Evolutionary conservation across 2,888 invertebrate species (phyloP), one percentile per base, ranked within the genome.

Genomic region (Agrenia bidenticulata): DNA sequence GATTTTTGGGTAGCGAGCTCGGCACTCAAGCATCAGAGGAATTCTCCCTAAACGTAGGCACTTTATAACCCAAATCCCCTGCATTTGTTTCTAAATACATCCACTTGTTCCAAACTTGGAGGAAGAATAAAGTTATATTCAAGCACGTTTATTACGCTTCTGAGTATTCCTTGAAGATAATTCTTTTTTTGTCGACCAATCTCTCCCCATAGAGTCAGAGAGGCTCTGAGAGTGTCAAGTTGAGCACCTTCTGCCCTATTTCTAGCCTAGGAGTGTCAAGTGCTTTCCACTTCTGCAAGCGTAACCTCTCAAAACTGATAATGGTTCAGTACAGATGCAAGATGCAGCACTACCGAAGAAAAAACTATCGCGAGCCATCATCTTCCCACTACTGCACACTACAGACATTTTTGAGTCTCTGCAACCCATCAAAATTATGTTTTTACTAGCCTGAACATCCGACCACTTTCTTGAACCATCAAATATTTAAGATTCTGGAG

Each of bases 61-160:
- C 55, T 55, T 55, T 55, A 55, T 55, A 55, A 27, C 55, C 55
- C 55, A 55, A 55, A 51, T 51, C 51, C 51, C 15, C 23, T 5
- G 15, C 51, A 51, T 51, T 51, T 51, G 26, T 51, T 26, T 26
- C 51, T 51, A 51, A 45, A 45, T 32, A 55, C 26, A 32, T 32
- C 27, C 55, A 55, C 55, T 55, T 55, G 27, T 55, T 55, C 13
- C 27, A 2, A 45, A 15, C 15, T n/a, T 17, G 45, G 45, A 45
- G 19, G 45, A 15, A 17, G 19, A 19, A 17, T 15, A n/a, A 15
- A 17, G 19, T 15, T 17, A 45, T 11, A 15, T 17, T 45, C 45
- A 45, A 45, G 45, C 45, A 45, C 45, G 45, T 45, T 45, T 45
- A 45, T 45, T 45, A 45, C 15, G 4, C 15, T 45, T 17, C 45